phyloP scores from a whole-genome alignment of 2,797 vertebrate species.

The Chrysocyon brachyurus region DNA sequence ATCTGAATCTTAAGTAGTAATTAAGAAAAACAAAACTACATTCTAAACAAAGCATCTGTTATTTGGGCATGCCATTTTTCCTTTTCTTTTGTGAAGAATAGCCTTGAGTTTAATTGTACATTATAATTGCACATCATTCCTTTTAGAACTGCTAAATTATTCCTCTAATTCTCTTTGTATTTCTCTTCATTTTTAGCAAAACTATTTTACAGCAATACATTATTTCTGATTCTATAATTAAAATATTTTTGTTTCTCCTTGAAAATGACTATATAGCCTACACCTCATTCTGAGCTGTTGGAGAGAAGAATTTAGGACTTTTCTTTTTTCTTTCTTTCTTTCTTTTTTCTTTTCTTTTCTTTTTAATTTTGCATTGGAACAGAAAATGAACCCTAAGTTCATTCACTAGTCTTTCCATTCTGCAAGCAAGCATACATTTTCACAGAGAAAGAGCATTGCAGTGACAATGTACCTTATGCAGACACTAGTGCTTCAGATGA shows the following conservation, averaged over 20 bases:
- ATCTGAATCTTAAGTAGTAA: conserved; percentile 69
- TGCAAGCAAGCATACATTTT: conserved; percentile 12
- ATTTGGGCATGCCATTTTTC: conserved; percentile 59
- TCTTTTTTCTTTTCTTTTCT: not conserved
- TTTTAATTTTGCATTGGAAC: not conserved
- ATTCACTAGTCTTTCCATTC: conserved; percentile 54
- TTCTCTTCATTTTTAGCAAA: conserved; percentile 70
- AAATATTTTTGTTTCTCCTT: conserved; percentile 75
- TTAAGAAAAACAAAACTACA: conserved; percentile 66
- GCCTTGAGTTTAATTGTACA: conserved; percentile 76
- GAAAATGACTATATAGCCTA: conserved; percentile 71
- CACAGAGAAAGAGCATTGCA: conserved; percentile 51
- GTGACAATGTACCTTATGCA: conserved; percentile 76
- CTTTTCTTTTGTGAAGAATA: conserved; percentile 75
- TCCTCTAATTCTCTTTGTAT: conserved; percentile 75
- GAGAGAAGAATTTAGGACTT: not conserved
- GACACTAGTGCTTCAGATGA: conserved; percentile 78
- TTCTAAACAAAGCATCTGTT: conserved; percentile 74
- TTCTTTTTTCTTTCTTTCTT: not conserved
- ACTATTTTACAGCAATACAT: conserved; percentile 70
- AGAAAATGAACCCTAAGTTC: not conserved
- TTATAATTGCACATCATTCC: conserved; percentile 72
- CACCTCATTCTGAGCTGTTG: not conserved
- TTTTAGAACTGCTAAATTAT: conserved; percentile 80
- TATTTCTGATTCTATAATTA: conserved; percentile 68